These are phyloP conservation scores for Murina feae DNA, from an alignment of 2,113 vertebrate species.

Conservation along the genomic window DNA sequence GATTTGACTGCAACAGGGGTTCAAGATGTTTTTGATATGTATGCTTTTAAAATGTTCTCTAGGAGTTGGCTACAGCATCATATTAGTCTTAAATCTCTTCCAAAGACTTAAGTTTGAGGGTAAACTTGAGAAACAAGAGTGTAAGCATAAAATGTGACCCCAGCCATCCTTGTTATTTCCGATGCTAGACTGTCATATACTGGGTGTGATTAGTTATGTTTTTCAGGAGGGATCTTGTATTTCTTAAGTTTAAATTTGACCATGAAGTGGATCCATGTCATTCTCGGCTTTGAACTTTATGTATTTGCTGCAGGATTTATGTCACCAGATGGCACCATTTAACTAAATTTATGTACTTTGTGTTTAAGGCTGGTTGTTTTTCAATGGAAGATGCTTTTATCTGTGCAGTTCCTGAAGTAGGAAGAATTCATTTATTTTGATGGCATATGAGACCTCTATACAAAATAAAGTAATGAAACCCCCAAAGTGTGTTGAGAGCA, in stretches of 20 bases:
- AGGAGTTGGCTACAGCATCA: neutral
- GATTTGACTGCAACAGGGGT: neutral
- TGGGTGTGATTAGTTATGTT: neutral
- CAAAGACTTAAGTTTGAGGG: neutral
- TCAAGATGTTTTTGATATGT: constrained; percentile 4
- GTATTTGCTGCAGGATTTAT: constrained; percentile 59
- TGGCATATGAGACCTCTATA: neutral
- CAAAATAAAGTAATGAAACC: neutral
- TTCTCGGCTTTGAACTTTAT: constrained; percentile 22
- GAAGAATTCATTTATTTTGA: neutral
- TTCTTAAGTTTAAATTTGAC: constrained; percentile 35
- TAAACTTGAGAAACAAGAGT: constrained; percentile 15
- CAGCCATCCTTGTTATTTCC: neutral
- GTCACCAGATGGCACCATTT: constrained; percentile 86
- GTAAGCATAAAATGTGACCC: neutral
- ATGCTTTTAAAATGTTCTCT: constrained; percentile 30
- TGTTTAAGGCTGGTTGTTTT: neutral
- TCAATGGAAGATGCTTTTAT: constrained; percentile 31
- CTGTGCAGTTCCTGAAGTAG: constrained; percentile 17
- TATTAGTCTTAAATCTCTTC: neutral
- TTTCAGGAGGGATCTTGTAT: neutral
- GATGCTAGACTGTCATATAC: neutral
- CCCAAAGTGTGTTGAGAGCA: neutral
- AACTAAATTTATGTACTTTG: constrained; percentile 75
- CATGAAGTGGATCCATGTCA: neutral